Evolutionary conservation across 2,888 invertebrate species (phyloP).

Genomic region (Luperina nickerlii): DNA sequence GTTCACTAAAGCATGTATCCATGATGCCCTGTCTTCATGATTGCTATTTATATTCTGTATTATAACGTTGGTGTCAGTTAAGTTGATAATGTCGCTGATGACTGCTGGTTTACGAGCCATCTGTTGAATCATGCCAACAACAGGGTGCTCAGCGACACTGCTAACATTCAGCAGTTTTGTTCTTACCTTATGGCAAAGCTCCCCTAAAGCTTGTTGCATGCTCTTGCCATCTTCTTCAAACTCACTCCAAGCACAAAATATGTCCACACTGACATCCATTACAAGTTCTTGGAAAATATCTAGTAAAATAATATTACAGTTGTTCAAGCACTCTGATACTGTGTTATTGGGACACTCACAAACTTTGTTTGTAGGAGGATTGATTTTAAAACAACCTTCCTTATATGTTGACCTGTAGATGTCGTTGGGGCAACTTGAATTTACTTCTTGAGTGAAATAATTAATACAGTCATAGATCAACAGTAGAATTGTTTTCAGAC

Average conservation of each 20-base stretch:
- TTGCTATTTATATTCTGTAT: slow-evolving; percentile 75
- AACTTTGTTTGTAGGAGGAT: slow-evolving; percentile 65
- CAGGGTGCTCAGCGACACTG: slow-evolving; percentile 76
- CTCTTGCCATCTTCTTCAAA: slow-evolving; percentile 80
- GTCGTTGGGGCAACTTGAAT: slow-evolving; percentile 67
- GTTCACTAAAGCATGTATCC: slow-evolving; percentile 80
- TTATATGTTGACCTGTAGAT: slow-evolving; percentile 78
- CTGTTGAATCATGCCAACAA: slow-evolving; percentile 80
- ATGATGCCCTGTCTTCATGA: slow-evolving; percentile 72
- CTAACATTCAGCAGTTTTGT: slow-evolving; percentile 69
- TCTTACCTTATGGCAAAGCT: slow-evolving; percentile 79
- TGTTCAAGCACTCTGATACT: slow-evolving; percentile 75
- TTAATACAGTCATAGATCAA: slow-evolving; percentile 74
- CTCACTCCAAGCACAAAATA: slow-evolving; percentile 88
- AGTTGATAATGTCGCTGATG: slow-evolving; percentile 78
- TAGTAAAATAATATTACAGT: slow-evolving; percentile 76
- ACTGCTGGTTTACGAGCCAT: slow-evolving; percentile 81
- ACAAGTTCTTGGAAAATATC: slow-evolving; percentile 80
- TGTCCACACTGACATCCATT: slow-evolving; percentile 84
- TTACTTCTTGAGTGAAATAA: slow-evolving; percentile 73
- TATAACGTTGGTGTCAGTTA: slow-evolving; percentile 73
- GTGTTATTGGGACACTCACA: slow-evolving; percentile 71
- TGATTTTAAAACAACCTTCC: slow-evolving; percentile 67
- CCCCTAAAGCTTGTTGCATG: slow-evolving; percentile 83
- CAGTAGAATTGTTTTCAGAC: slow-evolving; percentile 73